A percentile compares a stretch with the other conserved stretches of the same genome.
Conservation (phyloP, 2,797 vertebrate genomes). For the Halcyon chelicuti region DNA sequence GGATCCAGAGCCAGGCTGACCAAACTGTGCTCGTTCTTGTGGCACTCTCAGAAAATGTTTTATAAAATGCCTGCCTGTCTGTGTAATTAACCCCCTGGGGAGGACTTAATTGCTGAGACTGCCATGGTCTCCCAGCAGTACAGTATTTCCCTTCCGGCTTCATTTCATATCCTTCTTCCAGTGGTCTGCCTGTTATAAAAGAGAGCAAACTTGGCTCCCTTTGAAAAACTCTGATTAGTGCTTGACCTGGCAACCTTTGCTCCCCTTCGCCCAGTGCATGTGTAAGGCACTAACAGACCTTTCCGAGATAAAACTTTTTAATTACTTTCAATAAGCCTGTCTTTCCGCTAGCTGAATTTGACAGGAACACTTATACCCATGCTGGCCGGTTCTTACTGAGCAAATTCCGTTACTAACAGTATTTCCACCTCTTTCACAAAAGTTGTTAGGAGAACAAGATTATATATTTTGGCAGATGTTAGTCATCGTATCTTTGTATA, state of each 20-base stretch:
- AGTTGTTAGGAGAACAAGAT: neutral
- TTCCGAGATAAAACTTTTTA: neutral
- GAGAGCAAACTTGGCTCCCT: constrained; percentile 43
- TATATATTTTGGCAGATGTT: neutral
- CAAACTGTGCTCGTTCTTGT: neutral
- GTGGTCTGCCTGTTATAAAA: neutral
- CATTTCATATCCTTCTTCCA: constrained; percentile 35
- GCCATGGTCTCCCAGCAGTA: neutral
- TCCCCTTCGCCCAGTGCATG: neutral
- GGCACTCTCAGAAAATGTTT: neutral
- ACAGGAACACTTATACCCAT: fast-evolving
- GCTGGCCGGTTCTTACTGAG: neutral
- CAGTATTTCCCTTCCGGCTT: constrained; percentile 48
- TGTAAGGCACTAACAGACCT: neutral
- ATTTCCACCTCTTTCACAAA: neutral
- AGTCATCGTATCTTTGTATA: too few species aligned
- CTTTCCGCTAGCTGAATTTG: neutral
- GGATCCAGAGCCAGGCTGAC: neutral
- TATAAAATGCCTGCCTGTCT: constrained; percentile 20
- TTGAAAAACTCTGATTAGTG: constrained; percentile 58
- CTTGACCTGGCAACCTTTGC: constrained; percentile 14
- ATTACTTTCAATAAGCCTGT: neutral
- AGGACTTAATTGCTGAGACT: constrained; percentile 55
- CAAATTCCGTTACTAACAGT: neutral
- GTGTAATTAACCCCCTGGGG: constrained; percentile 68